Conservation (phyloP, 1,140 invertebrate genomes). For the Drosophila elegans region DNA sequence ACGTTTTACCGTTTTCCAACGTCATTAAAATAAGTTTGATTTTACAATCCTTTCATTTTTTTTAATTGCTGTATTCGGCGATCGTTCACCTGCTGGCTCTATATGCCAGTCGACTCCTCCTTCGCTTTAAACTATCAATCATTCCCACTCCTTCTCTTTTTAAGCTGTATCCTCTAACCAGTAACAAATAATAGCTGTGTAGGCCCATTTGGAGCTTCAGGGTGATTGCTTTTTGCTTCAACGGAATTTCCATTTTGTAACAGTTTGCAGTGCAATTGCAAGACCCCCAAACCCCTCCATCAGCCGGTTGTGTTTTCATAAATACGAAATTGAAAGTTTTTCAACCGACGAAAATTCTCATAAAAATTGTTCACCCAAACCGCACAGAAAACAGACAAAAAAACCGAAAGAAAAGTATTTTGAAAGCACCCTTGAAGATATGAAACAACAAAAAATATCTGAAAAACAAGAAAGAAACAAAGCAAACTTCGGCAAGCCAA, state of each 20-base stretch:
- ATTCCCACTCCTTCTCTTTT: background rate
- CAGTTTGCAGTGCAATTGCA: slow-evolving; percentile 62
- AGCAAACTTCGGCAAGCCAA: too few relatives aligned
- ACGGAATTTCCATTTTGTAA: slow-evolving; percentile 78
- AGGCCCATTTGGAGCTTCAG: slow-evolving; percentile 29
- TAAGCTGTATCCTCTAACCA: slow-evolving; percentile 4
- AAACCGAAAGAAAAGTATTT: slow-evolving; percentile 53
- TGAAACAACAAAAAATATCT: slow-evolving; percentile 42
- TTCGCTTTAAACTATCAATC: slow-evolving; percentile 19
- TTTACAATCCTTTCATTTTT: background rate
- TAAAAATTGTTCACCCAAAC: slow-evolving; percentile 78
- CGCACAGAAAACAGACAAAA: slow-evolving; percentile 35
- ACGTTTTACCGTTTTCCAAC: background rate
- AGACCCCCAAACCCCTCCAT: background rate
- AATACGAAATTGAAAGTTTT: slow-evolving; percentile 80
- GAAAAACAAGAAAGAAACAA: slow-evolving; percentile 10
- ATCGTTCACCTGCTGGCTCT: slow-evolving; percentile 17
- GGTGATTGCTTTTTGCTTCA: slow-evolving; percentile 70
- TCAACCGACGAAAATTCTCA: slow-evolving; percentile 74
- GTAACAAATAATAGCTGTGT: slow-evolving; percentile 16
- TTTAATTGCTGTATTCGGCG: background rate
- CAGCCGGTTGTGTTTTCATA: slow-evolving; percentile 62
- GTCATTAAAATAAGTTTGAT: background rate
- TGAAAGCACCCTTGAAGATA: slow-evolving; percentile 68
- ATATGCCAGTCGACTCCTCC: slow-evolving; percentile 8